Conservation (phyloP, 2,113 vertebrate species). For the Rhineura floridana region DNA sequence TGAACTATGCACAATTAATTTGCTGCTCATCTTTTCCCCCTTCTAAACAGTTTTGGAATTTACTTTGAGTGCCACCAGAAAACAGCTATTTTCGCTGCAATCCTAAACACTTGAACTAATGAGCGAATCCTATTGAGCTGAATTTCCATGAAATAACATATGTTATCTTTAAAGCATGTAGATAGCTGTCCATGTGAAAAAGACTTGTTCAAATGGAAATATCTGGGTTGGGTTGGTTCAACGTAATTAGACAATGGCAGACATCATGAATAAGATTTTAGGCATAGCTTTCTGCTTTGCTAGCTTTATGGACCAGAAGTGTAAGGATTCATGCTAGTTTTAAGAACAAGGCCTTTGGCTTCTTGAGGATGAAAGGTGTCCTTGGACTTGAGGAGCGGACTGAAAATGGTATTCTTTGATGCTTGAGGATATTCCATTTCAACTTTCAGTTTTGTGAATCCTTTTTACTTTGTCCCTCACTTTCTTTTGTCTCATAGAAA, state of each 20-base stretch:
- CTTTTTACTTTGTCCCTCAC: not conserved
- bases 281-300: not conserved
- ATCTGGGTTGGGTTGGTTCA: not conserved
- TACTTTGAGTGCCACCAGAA: not conserved
- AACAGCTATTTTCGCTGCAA: slow-evolving; percentile 11
- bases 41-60: not conserved
- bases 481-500: not conserved
- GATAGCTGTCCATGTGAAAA: not conserved
- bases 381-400: not conserved
- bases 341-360: not conserved
- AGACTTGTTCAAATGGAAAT: not conserved
- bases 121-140: not conserved
- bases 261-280: not conserved
- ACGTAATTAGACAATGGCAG: too few species aligned
- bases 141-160: not conserved
- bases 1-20: not conserved
- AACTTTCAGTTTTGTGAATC: not conserved
- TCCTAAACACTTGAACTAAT: not conserved
- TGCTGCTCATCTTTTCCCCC: not conserved
- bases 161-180: not conserved
- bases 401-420: not conserved
- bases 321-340: not conserved
- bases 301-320: not conserved
- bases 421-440: not conserved
- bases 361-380: not conserved